phyloP scores from a whole-genome alignment of 2,797 vertebrate species.

The Eulemur albifrons region DNA sequence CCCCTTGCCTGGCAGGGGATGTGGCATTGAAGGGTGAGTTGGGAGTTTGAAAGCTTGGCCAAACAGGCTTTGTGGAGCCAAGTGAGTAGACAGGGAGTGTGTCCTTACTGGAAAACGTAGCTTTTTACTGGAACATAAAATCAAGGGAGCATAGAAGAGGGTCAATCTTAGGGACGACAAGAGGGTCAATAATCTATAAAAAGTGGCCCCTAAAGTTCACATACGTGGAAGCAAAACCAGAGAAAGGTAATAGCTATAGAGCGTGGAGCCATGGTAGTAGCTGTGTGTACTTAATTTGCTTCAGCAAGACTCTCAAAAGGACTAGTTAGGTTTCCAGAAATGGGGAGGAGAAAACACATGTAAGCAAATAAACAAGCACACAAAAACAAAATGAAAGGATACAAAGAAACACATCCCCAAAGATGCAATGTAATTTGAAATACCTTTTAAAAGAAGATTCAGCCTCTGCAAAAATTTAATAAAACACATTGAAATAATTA shows the following conservation, averaged over 20 bases:
- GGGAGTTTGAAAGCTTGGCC: not conserved
- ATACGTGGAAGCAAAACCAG: not conserved
- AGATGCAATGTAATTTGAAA: not conserved
- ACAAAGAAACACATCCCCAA: not conserved
- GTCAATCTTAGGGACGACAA: not conserved
- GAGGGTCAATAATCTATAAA: not conserved
- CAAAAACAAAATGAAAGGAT: not conserved
- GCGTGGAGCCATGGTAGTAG: not conserved
- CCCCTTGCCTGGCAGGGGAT: not conserved
- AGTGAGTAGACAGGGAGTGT: not conserved
- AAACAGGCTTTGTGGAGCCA: not conserved
- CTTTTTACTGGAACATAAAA: not conserved
- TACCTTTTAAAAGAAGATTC: not conserved
- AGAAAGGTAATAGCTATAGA: not conserved
- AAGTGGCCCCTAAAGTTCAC: not conserved
- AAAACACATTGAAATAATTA: not conserved
- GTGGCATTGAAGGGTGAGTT: not conserved
- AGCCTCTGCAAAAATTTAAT: not conserved
- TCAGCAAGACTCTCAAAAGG: not conserved
- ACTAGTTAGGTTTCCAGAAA: not conserved
- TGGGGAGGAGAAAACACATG: not conserved
- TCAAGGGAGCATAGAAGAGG: not conserved
- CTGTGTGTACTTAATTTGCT: not conserved
- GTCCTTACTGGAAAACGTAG: not conserved
- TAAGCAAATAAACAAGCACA: not conserved